Conservation (phyloP, 2,888 invertebrate genomes). For the Sinodicranocentrus sp. region DNA sequence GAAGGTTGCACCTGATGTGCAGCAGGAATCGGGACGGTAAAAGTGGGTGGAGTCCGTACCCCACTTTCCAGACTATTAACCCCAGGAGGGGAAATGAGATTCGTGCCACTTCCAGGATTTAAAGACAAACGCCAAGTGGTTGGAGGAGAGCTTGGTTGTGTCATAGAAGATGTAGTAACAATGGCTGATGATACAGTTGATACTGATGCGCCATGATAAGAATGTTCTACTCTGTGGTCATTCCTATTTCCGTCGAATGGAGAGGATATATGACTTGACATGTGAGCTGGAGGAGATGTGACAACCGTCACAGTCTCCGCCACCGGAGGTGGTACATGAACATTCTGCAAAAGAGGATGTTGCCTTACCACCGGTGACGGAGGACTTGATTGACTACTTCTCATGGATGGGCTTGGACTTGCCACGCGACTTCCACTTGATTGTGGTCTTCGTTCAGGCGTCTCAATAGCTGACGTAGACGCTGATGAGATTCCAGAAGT, state of each 20-base stretch:
- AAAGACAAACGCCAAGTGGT: constrained; percentile 63
- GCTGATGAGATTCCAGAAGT: constrained; percentile 66
- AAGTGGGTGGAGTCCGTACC: constrained; percentile 38
- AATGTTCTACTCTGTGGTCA: constrained; percentile 40
- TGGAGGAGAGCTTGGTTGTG: constrained; percentile 61
- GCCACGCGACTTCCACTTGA: constrained; percentile 49
- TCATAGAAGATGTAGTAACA: background rate
- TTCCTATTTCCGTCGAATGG: constrained; percentile 10
- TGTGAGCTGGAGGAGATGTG: constrained; percentile 63
- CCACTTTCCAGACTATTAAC: constrained; percentile 19
- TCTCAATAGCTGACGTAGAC: constrained; percentile 60
- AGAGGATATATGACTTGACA: constrained; percentile 12
- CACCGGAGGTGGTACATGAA: constrained; percentile 63
- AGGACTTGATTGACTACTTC: constrained; percentile 58
- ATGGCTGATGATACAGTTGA: background rate
- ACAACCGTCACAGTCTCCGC: constrained; percentile 66
- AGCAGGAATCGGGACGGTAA: constrained; percentile 53
- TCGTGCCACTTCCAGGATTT: constrained; percentile 67
- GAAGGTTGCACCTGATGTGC: constrained; percentile 51
- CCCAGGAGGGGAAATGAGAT: constrained; percentile 60
- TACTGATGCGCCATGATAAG: constrained; percentile 39
- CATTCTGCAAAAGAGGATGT: constrained; percentile 56
- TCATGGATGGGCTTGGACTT: constrained; percentile 52
- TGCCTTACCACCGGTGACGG: constrained; percentile 52
- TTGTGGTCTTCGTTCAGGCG: constrained; percentile 54